phyloP scores from a whole-genome alignment of 1,140 invertebrate genomes.

The Drosophila micromelanica region DNA sequence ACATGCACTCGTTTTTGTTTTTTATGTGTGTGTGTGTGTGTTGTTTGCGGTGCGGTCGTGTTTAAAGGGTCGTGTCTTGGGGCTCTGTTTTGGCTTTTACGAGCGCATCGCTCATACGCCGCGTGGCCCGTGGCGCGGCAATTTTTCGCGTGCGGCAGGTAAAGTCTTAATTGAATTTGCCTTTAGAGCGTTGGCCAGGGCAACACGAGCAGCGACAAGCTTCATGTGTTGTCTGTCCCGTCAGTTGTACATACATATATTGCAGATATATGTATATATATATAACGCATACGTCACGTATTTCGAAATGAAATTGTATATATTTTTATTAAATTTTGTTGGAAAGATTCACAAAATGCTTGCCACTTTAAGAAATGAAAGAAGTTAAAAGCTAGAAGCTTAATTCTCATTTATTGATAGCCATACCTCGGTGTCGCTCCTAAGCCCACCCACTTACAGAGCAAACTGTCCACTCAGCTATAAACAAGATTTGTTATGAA shows the following conservation, averaged over 20 bases:
- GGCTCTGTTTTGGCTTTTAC: constrained; percentile 21
- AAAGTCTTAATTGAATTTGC: constrained; percentile 72
- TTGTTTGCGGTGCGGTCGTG: constrained; percentile 13
- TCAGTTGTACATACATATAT: neutral
- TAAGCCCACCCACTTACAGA: neutral
- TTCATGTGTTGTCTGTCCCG: neutral
- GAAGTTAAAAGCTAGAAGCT: constrained; percentile 14
- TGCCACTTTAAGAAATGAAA: constrained; percentile 9
- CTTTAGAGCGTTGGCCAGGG: constrained; percentile 59
- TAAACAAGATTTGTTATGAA: constrained; percentile 32
- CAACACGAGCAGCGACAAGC: constrained; percentile 34
- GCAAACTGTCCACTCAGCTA: constrained; percentile 32
- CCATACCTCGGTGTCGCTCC: neutral
- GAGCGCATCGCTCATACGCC: constrained; percentile 66
- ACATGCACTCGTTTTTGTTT: constrained; percentile 9
- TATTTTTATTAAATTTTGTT: constrained; percentile 35
- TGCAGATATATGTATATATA: constrained; percentile 1
- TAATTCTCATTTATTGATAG: constrained; percentile 27
- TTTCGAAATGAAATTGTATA: constrained; percentile 23
- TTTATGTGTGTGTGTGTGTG: neutral
- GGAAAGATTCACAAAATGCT: constrained; percentile 12
- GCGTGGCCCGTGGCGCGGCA: constrained; percentile 38
- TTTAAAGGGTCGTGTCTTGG: constrained; percentile 28
- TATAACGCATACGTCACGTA: constrained; percentile 42
- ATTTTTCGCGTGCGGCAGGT: constrained; percentile 57